These are phyloP conservation scores for Cynocephalus volans DNA, from an alignment of 2,113 vertebrate species.

Conservation along the genomic window DNA sequence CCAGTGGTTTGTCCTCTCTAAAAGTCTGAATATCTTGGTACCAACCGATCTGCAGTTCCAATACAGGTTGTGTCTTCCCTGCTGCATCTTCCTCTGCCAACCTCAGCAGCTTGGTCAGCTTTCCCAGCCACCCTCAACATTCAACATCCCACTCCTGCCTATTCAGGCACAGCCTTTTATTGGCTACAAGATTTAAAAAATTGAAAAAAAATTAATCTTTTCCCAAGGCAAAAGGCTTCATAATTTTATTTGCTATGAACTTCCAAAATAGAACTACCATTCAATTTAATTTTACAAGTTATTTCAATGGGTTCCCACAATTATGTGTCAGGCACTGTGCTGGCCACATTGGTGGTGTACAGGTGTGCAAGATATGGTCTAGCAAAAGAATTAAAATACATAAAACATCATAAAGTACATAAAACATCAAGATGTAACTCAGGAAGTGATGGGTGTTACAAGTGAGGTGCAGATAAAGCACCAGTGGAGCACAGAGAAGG, in stretches of 20 bases:
- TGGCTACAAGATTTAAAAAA: neutral
- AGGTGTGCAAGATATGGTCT: neutral
- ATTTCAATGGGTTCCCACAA: neutral
- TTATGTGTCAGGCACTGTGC: neutral
- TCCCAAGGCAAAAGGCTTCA: neutral
- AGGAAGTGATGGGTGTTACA: neutral
- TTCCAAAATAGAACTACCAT: neutral
- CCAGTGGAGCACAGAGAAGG: neutral
- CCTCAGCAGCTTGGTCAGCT: neutral
- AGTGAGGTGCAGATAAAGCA: neutral
- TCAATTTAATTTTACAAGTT: neutral
- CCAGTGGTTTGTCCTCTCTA: neutral
- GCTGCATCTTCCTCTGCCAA: neutral
- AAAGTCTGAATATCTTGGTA: neutral
- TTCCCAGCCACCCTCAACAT: neutral
- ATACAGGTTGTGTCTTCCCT: neutral
- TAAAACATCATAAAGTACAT: neutral
- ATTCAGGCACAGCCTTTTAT: neutral
- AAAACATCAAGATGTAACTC: neutral
- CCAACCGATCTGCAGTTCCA: neutral
- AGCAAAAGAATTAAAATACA: neutral
- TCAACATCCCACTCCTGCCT: too few relatives aligned
- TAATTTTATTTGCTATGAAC: neutral
- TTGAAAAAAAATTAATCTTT: conserved; percentile 1
- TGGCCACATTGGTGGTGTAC: neutral